These are phyloP conservation scores for Aplysina aerophoba DNA, from an alignment of 37 sponge, comb jelly and placozoan species.

Conservation along the genomic window DNA sequence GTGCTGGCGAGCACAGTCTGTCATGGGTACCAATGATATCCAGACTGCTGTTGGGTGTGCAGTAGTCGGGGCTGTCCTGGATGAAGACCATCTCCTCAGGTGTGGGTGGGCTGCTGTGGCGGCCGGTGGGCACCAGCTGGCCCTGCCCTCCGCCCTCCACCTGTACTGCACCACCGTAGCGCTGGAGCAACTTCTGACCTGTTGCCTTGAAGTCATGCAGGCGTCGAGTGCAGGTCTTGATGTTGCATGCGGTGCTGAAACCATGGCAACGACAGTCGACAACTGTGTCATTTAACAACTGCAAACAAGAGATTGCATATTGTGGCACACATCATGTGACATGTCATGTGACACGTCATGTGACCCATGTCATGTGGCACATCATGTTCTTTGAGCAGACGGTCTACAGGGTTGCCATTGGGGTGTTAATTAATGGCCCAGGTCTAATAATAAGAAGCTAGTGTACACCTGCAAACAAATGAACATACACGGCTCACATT, in stretches of 20 bases:
- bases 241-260: not conserved
- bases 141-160: not conserved
- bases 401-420: too few relatives aligned
- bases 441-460: too few relatives aligned
- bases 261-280: slow-evolving; percentile 14
- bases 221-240: not conserved
- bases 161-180: not conserved
- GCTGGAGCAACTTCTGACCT: not conserved
- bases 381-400: too few relatives aligned
- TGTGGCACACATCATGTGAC: too few relatives aligned
- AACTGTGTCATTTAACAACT: not conserved
- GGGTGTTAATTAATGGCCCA: too few relatives aligned
- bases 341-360: too few relatives aligned
- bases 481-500: not conserved
- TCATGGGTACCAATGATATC: slow-evolving; percentile 16
- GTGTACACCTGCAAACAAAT: too few relatives aligned
- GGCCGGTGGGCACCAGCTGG: not conserved
- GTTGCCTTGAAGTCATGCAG: not conserved
- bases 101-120: too few relatives aligned
- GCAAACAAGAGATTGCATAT: too few relatives aligned
- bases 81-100: not conserved
- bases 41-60: not conserved
- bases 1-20: not conserved
- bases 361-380: too few relatives aligned
- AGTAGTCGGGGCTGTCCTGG: slow-evolving; percentile 14